A percentile compares a stretch with the other conserved stretches of the same genome.
Conservation (phyloP, 2,797 vertebrate species). For the Merluccius polli region DNA sequence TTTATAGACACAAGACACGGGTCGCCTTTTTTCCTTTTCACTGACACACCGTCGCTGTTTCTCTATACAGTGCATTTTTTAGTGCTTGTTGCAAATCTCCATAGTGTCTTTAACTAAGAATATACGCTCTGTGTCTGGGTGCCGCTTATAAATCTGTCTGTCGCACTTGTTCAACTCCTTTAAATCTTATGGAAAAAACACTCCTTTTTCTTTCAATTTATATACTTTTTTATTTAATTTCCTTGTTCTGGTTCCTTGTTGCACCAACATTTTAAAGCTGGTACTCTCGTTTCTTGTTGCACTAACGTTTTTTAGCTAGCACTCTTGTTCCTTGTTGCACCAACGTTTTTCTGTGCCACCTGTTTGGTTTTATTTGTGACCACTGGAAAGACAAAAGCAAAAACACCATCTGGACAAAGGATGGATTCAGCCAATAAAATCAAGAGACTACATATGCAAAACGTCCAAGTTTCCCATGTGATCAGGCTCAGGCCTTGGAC, state of each 20-base stretch:
- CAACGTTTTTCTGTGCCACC: not conserved
- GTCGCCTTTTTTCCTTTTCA: conserved; percentile 39
- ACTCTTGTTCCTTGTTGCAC: not conserved
- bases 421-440: not conserved
- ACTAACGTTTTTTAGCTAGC: not conserved
- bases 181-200: conserved; percentile 19
- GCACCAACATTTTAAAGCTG: not conserved
- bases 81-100: conserved; percentile 48
- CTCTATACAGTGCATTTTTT: conserved; percentile 48
- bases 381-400: not conserved
- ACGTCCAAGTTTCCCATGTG: not conserved
- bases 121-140: conserved; percentile 47
- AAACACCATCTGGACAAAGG: not conserved
- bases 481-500: not conserved
- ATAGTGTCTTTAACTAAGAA: conserved; percentile 52
- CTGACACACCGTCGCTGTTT: conserved; percentile 28
- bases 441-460: not conserved
- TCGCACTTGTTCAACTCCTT: conserved; percentile 19
- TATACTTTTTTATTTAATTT: too few relatives aligned
- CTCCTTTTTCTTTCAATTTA: conserved; percentile 17
- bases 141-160: conserved; percentile 48
- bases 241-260: too few relatives aligned
- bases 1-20: conserved; percentile 46
- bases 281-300: not conserved
- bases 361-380: conserved; percentile 1